Evolutionary conservation across 2,797 vertebrate genomes (phyloP), one percentile per base, ranked within the genome.

Genomic region (Lithobates pipiens): DNA sequence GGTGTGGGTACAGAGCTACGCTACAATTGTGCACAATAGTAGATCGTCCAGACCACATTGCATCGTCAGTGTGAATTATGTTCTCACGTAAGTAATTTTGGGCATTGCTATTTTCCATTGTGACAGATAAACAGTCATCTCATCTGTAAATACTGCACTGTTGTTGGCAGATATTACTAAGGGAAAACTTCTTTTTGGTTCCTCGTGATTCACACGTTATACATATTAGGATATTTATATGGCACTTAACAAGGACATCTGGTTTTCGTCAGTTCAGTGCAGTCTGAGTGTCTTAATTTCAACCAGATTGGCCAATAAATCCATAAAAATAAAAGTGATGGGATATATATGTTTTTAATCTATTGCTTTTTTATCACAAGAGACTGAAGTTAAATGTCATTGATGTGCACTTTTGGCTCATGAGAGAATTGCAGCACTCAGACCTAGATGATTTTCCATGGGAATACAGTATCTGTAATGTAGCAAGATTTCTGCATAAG

Each of bases 1-100:
- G 98, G 98, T 99, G 2, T 99, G 98, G 98, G 96, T 99, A 36
- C 98, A 99, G 94, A 99, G 98, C 90, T 98, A 99, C 9, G 97
- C 98, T 78, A 98, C 98, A 88, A 98, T 99, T 63, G 97, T 98
- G 16, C 97, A 99, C 96, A 99, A 99, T 94, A 99, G 97, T 91
- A 96, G 98, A 86, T 99, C 98, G 0, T 99, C 98, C 18, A 92
- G 98, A 88, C 98, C 98, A 0, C 98, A 99, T 93, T 99, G 98
- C 89, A 98, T 99, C 69, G 98, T 99, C 95, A 99, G 98, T 72
- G 97, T 99, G 89, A 99, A 99, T 95, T 99, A 99, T 0, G 98
- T 99, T 23, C 97, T 99, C 90, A 99, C 98, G 97, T 99, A 93
- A 98, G 98, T 97, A 89, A 75, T 42, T 27, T 18, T 57, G 32